Evolutionary conservation across 1,140 invertebrate species (phyloP), one percentile per base, ranked within the genome.

Genomic region (Prorops nasuta): DNA sequence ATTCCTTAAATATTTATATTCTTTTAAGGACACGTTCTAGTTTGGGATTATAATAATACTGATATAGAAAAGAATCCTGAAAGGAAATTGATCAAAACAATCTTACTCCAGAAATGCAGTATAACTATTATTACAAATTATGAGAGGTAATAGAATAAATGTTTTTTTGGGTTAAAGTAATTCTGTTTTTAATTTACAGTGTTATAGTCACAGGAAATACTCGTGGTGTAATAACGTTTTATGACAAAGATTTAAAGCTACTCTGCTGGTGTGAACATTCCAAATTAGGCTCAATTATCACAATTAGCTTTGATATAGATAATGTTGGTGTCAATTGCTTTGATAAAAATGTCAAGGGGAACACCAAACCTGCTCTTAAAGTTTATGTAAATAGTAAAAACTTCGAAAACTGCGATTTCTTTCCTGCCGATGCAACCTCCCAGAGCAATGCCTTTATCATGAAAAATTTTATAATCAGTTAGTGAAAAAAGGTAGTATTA

Each of bases 241-340:
- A 83, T 49, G 80, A 83, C 52, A 64, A 72, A 20, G 64, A 79
- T 43, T 57, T 84, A 51, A 79, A 67, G 56, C 59, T 84, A 28
- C 51, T 84, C 17, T 81, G 80, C 47, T 82, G 80, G 80, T 67
- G 76, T 24, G 64, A 79, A 31, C 72, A 75, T 2, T 76, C 76
- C 32, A 50, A 63, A 1, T 58, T 82, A 2, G 74, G 79, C 49
- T 64, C 64, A 16, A 74, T 84, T 21, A 63, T 51, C 15, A 70
- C 67, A 2, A 68, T 84, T 10, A 79, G 78, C 40, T 83, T 83
- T 49, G 74, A 80, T 53, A 51, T 78, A 28, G 4, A 28, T 6
- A 28, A 28, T 28, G 24, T 10, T 28, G 24, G 24, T 6, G 4
- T 28, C 4, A 28, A 28, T 28, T 10, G 24, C 24, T 28, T 10